Conservation (phyloP, 2,113 vertebrate species). For the Notothenia coriiceps region DNA sequence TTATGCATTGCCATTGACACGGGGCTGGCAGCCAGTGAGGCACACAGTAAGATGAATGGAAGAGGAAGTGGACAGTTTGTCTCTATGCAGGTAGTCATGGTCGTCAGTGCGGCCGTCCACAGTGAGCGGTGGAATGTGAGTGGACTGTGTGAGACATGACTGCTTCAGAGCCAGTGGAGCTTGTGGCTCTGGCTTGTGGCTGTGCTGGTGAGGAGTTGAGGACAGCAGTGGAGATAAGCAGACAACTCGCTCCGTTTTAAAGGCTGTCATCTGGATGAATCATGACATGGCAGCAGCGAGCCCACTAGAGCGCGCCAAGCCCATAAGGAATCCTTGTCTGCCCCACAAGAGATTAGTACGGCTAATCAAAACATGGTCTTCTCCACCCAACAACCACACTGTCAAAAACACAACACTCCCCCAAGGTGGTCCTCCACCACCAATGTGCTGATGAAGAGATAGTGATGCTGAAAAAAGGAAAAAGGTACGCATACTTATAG, state of each 20-base stretch:
- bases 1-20: constrained; percentile 43
- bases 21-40: constrained; percentile 39
- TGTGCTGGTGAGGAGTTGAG: constrained; percentile 49
- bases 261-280: constrained; percentile 65
- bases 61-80: constrained; percentile 65
- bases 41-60: constrained; percentile 49
- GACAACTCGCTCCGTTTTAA: constrained; percentile 44
- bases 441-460: constrained; percentile 45
- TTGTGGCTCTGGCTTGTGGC: constrained; percentile 59
- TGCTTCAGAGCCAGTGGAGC: constrained; percentile 52
- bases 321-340: constrained; percentile 66
- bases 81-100: constrained; percentile 72
- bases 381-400: constrained; percentile 53
- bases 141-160: constrained; percentile 77
- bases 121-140: constrained; percentile 80
- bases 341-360: constrained; percentile 60
- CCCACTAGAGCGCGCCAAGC: constrained; percentile 66
- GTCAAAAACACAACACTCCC: constrained; percentile 28
- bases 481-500: constrained; percentile 43
- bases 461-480: constrained; percentile 25
- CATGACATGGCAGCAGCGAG: constrained; percentile 64
- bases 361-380: constrained; percentile 75
- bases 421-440: constrained; percentile 61
- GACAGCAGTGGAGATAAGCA: constrained; percentile 70
- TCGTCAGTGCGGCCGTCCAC: constrained; percentile 64